A percentile compares a stretch with the other conserved stretches of the same genome.
These are phyloP conservation scores for Lepas anatifera DNA, from an alignment of 2,888 invertebrate species.

Conservation along the genomic window DNA sequence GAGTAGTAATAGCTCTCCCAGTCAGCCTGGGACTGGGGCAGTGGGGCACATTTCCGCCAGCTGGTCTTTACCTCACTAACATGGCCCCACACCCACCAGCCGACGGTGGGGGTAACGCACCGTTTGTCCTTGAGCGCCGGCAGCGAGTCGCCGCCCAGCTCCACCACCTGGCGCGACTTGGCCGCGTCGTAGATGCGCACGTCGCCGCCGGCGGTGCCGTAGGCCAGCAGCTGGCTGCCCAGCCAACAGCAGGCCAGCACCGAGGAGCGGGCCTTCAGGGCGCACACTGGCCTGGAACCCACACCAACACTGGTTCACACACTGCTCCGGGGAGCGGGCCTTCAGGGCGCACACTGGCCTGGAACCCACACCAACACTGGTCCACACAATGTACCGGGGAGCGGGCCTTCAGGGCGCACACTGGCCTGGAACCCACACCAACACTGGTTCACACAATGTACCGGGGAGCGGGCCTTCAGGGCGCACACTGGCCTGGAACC, in stretches of 20 bases:
- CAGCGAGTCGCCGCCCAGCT: slow-evolving; percentile 37
- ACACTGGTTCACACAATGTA: not conserved
- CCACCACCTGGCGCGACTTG: slow-evolving; percentile 45
- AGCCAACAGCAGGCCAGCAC: slow-evolving; percentile 2
- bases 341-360: not conserved
- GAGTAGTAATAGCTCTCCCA: too few species aligned
- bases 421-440: not conserved
- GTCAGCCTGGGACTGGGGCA: too few species aligned
- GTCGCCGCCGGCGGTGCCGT: slow-evolving; percentile 43
- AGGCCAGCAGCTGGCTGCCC: slow-evolving; percentile 37
- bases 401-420: not conserved
- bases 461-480: not conserved
- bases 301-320: not conserved
- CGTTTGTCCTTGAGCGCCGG: slow-evolving; percentile 27
- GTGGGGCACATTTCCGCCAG: too few species aligned
- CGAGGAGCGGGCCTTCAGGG: not conserved
- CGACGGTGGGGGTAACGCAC: slow-evolving; percentile 25
- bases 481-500: not conserved
- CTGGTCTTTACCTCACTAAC: too few species aligned
- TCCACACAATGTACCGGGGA: not conserved
- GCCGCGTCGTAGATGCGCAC: slow-evolving; percentile 46
- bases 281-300: not conserved
- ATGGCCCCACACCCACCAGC: too few species aligned
- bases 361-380: not conserved
- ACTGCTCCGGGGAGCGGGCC: not conserved